Evolutionary conservation across 64 coral and sea anemone genomes (phyloP).

Genomic region (Hydrozoanthus tunicans): DNA sequence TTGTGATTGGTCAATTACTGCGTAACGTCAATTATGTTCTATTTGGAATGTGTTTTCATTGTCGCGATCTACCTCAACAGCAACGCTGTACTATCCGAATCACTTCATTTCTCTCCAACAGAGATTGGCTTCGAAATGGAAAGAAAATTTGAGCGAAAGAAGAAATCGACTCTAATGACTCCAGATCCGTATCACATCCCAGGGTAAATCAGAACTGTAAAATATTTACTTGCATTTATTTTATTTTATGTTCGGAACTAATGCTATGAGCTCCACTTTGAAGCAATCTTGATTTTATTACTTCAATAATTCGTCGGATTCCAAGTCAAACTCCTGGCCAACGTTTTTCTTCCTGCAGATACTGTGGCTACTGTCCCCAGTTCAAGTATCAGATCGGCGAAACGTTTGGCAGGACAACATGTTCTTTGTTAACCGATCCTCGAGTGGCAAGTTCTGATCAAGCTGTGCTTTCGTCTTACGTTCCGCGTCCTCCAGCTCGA

Average conservation of each 20-base stretch:
- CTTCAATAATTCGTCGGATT: constrained; percentile 4
- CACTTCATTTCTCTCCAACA: constrained; percentile 4
- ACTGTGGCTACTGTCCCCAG: constrained; percentile 96
- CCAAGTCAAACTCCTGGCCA: neutral
- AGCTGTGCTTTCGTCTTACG: constrained; percentile 76
- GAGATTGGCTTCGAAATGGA: constrained; percentile 16
- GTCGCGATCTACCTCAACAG: neutral
- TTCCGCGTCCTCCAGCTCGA: constrained; percentile 64
- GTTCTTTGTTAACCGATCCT: constrained; percentile 74
- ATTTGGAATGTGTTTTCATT: constrained; percentile 14
- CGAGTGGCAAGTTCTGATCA: constrained; percentile 79
- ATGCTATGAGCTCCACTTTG: neutral
- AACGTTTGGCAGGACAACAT: constrained; percentile 91
- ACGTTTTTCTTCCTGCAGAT: constrained; percentile 53
- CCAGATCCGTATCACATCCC: constrained; percentile 98
- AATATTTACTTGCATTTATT: neutral
- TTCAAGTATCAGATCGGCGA: constrained; percentile 99
- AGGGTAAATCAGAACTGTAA: constrained; percentile 58
- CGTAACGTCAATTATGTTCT: constrained; percentile 35
- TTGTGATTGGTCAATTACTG: constrained; percentile 51
- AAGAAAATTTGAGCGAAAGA: constrained; percentile 59
- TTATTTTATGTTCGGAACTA: neutral
- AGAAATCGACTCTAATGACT: constrained; percentile 94
- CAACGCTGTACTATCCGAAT: constrained; percentile 11
- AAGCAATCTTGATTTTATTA: constrained; percentile 34